Conservation (phyloP, 2,113 vertebrate species). For the Ailurus styani region DNA sequence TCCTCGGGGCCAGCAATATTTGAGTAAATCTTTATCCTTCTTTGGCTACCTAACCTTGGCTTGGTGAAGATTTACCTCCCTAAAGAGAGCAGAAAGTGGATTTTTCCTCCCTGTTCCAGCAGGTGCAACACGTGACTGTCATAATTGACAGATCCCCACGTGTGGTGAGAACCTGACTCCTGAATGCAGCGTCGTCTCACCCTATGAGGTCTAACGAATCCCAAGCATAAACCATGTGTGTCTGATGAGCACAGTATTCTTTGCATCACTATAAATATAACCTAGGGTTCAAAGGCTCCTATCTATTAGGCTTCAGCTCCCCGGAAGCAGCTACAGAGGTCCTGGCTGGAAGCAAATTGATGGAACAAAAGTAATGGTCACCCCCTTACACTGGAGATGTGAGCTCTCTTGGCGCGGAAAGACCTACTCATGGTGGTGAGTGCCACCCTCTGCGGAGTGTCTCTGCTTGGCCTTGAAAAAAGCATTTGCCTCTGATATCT, state of each 20-base stretch:
- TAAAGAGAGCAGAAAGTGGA: background rate
- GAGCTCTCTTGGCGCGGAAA: background rate
- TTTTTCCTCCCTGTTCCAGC: background rate
- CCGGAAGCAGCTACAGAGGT: background rate
- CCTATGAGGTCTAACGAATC: background rate
- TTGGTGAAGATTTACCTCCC: background rate
- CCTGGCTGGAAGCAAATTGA: background rate
- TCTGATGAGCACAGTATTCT: background rate
- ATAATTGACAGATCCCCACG: background rate
- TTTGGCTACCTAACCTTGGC: background rate
- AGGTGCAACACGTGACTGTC: background rate
- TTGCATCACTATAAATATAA: background rate
- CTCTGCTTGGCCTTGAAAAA: background rate
- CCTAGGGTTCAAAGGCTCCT: background rate
- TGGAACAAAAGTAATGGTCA: background rate
- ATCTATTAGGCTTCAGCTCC: background rate
- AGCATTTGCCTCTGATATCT: background rate
- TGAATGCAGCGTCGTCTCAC: background rate
- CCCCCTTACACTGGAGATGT: background rate
- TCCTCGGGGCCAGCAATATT: background rate
- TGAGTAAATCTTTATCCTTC: background rate
- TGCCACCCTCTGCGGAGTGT: fast-evolving
- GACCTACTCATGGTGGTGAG: background rate
- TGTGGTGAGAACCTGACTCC: background rate
- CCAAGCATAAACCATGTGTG: background rate